phyloP scores from a whole-genome alignment of 2,113 vertebrate genomes.

The Jaculus jaculus region DNA sequence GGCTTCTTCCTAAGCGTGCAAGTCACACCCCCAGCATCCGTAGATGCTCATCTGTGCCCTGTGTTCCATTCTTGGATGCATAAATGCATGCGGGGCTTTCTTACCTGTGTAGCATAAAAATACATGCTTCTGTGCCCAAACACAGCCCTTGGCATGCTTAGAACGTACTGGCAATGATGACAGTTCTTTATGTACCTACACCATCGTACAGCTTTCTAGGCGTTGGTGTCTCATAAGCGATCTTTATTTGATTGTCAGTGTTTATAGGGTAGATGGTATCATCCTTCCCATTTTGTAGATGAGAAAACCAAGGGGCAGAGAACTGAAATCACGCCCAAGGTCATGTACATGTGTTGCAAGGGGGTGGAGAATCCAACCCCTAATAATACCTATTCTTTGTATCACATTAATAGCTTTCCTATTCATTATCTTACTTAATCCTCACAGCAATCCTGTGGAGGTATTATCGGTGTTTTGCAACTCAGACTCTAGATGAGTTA shows the following conservation, averaged over 20 bases:
- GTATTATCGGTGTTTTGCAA: constrained; percentile 66
- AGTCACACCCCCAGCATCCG: constrained; percentile 70
- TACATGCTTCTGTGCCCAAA: constrained; percentile 19
- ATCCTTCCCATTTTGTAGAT: constrained; percentile 72
- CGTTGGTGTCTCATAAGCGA: not conserved
- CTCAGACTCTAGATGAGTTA: constrained; percentile 45
- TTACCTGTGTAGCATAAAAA: constrained; percentile 59
- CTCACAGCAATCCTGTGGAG: constrained; percentile 38
- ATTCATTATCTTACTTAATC: constrained; percentile 66
- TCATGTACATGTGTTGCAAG: constrained; percentile 59
- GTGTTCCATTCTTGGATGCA: constrained; percentile 44
- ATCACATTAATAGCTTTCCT: constrained; percentile 53
- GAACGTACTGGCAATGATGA: not conserved
- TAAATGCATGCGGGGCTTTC: constrained; percentile 13
- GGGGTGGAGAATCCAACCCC: constrained; percentile 21
- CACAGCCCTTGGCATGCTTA: constrained; percentile 41
- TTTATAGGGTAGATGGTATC: not conserved
- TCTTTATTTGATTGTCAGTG: constrained; percentile 25
- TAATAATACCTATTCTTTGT: constrained; percentile 18
- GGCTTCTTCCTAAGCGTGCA: constrained; percentile 26
- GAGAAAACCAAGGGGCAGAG: constrained; percentile 62
- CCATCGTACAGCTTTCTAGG: not conserved
- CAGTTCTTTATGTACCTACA: not conserved
- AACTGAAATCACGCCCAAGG: constrained; percentile 67
- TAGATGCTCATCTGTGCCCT: not conserved